Evolutionary conservation across 2,888 invertebrate species (phyloP).

Genomic region (Archips crataeganus): DNA sequence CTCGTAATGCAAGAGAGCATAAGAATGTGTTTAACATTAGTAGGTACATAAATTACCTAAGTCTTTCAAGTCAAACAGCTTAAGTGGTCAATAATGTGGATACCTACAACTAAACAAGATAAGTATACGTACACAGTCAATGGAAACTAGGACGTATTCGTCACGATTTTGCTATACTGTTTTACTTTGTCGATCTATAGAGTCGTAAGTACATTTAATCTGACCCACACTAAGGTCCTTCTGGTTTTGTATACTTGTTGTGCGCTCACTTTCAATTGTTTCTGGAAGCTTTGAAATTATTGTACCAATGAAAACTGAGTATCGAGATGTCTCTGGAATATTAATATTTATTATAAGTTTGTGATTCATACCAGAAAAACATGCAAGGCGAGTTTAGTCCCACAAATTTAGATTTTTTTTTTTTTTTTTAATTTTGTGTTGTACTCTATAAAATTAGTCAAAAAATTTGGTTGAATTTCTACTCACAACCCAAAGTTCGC

Average conservation of each 20-base stretch:
- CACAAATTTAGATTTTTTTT: too few relatives aligned
- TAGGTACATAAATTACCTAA: background rate
- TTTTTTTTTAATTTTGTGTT: too few relatives aligned
- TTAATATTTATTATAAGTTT: too few relatives aligned
- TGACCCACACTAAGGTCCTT: background rate
- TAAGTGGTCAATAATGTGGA: slow-evolving; percentile 30
- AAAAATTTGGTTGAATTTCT: too few relatives aligned
- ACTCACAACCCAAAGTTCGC: too few relatives aligned
- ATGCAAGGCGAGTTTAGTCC: too few relatives aligned
- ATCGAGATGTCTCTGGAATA: background rate
- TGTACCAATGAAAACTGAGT: background rate
- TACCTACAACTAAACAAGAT: background rate
- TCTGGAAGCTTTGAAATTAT: slow-evolving; percentile 9
- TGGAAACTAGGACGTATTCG: slow-evolving; percentile 47
- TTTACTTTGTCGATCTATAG: slow-evolving; percentile 21
- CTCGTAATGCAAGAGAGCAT: background rate
- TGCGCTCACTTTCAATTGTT: slow-evolving; percentile 39
- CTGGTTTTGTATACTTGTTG: background rate
- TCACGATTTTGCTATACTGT: slow-evolving; percentile 46
- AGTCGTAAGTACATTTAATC: background rate
- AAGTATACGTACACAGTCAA: slow-evolving; percentile 9
- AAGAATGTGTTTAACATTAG: background rate
- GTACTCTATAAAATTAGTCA: too few relatives aligned
- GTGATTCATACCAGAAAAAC: too few relatives aligned
- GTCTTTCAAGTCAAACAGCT: slow-evolving; percentile 26